Conservation (phyloP, 2,797 vertebrate genomes). For the Onychomys leucogaster region DNA sequence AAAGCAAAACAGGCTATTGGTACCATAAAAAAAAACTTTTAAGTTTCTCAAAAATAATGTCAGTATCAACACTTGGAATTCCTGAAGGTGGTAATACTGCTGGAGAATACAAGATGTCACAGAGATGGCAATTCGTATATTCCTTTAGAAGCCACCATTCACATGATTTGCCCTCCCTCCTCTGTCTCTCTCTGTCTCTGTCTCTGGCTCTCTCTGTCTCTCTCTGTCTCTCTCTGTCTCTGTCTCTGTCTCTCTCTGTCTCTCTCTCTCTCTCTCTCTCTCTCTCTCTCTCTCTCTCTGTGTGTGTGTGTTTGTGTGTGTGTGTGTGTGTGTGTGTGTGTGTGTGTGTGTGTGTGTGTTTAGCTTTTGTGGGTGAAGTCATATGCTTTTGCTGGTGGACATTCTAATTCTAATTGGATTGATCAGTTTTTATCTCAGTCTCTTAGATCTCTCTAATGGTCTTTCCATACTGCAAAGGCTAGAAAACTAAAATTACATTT, state of each 20-base stretch:
- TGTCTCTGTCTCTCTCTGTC: no score
- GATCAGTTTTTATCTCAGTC: neutral
- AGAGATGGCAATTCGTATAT: neutral
- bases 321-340: neutral
- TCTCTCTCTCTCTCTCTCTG: no score
- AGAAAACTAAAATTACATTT: neutral
- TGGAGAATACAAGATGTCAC: neutral
- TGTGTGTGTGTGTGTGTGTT: neutral
- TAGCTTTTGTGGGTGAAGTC: neutral
- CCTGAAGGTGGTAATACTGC: neutral
- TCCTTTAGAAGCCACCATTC: neutral
- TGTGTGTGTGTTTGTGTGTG: neutral
- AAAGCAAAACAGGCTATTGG: conserved; percentile 10
- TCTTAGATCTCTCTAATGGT: neutral
- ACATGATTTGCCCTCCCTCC: neutral
- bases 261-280: no score
- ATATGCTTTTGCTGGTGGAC: neutral
- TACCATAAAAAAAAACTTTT: neutral
- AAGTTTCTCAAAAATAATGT: conserved; percentile 13
- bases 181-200: no score
- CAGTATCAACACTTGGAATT: conserved; percentile 12
- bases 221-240: no score
- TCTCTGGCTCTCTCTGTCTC: no score
- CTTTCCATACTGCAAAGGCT: neutral
- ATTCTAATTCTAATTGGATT: neutral